These are phyloP conservation scores for Hypocryptadius cinnamomeus DNA, from an alignment of 2,113 vertebrate species.

Conservation along the genomic window DNA sequence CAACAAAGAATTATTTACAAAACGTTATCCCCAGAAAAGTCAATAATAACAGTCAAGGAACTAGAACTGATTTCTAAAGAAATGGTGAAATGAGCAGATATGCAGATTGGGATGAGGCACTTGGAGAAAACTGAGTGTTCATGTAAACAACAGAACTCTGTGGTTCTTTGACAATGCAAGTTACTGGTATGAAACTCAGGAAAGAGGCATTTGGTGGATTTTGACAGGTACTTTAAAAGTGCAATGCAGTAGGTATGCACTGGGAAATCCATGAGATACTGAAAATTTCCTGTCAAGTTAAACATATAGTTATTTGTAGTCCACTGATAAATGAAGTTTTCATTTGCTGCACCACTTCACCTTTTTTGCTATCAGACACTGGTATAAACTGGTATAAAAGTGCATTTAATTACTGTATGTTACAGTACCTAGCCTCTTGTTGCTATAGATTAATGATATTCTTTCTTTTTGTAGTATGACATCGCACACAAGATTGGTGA, in stretches of 20 bases:
- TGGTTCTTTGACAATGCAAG: background rate
- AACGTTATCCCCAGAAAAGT: background rate
- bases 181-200: background rate
- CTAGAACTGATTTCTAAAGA: background rate
- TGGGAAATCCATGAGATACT: background rate
- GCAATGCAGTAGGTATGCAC: background rate
- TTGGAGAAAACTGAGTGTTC: background rate
- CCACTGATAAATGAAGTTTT: background rate
- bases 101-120: background rate
- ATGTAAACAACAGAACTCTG: background rate
- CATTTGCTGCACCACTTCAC: background rate
- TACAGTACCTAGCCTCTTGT: background rate
- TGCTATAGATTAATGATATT: constrained; percentile 46
- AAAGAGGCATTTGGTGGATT: background rate
- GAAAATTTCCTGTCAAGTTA: background rate
- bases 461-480: constrained; percentile 71
- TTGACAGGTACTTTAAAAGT: background rate
- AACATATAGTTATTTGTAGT: background rate
- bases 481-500: constrained; percentile 65
- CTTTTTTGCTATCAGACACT: background rate
- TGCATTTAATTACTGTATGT: background rate
- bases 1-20: background rate
- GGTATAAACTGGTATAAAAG: background rate
- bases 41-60: background rate
- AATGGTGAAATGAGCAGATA: background rate